Evolutionary conservation across 2,888 invertebrate genomes (phyloP).

Genomic region (Harpalus rufipes): DNA sequence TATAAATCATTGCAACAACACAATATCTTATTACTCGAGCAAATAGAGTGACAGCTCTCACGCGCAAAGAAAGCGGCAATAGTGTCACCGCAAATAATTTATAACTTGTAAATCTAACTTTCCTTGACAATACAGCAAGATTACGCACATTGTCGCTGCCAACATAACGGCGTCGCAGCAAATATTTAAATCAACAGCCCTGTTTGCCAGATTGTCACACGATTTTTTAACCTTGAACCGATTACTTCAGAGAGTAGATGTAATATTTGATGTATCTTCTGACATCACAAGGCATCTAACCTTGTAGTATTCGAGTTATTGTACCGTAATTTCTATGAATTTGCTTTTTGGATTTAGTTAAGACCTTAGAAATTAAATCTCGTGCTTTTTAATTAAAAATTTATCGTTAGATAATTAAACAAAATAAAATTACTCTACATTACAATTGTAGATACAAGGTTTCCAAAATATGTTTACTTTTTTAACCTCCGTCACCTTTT

Average conservation of each 20-base stretch:
- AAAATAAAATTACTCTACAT: neutral
- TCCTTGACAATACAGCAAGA: slow-evolving; percentile 12
- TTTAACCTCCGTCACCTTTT: too few relatives aligned
- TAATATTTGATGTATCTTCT: slow-evolving; percentile 42
- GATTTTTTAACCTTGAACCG: slow-evolving; percentile 16
- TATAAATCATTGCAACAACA: slow-evolving; percentile 2
- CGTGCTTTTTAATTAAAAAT: slow-evolving; percentile 2
- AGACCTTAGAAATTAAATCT: neutral
- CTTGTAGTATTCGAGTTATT: slow-evolving; percentile 27
- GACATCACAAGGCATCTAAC: neutral
- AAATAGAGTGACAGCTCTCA: slow-evolving; percentile 9
- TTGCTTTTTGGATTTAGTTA: neutral
- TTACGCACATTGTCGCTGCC: neutral
- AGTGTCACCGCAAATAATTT: slow-evolving; percentile 26
- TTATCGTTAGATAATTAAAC: neutral
- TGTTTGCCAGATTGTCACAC: neutral
- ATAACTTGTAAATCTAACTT: slow-evolving; percentile 38
- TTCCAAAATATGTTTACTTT: too few relatives aligned
- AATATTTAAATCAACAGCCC: slow-evolving; percentile 40
- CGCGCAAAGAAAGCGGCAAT: slow-evolving; percentile 26
- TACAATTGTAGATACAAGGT: neutral
- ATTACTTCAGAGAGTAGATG: neutral
- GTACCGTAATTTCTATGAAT: neutral
- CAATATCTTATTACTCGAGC: slow-evolving; percentile 12
- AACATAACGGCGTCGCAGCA: neutral